These are phyloP conservation scores for Strigops habroptila DNA, from an alignment of 2,113 vertebrate species.

Conservation along the genomic window DNA sequence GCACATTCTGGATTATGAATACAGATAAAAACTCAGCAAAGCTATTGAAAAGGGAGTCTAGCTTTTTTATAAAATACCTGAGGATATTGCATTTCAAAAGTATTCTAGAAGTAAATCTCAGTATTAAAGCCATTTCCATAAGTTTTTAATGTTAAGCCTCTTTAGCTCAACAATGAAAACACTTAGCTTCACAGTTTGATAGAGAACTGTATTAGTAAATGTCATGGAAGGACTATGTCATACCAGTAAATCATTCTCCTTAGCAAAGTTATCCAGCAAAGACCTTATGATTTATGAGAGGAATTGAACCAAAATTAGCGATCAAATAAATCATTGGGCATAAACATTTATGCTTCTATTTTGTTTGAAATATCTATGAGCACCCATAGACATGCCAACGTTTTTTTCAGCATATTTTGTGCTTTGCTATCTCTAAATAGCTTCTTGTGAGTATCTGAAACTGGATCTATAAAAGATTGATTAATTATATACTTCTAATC, in stretches of 20 bases:
- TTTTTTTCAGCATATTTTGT: not conserved
- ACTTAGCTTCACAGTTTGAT: constrained; percentile 67
- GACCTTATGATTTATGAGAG: constrained; percentile 25
- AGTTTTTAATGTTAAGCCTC: constrained; percentile 64
- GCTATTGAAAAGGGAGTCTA: not conserved
- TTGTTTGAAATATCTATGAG: not conserved
- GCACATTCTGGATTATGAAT: constrained; percentile 13
- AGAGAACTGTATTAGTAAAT: constrained; percentile 55
- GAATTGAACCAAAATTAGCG: not conserved
- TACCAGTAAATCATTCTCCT: constrained; percentile 20
- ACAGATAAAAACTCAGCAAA: constrained; percentile 38
- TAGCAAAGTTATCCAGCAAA: constrained; percentile 27
- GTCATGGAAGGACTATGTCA: constrained; percentile 40
- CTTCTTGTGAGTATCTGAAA: not conserved
- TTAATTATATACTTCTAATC: not conserved
- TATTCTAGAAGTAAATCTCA: constrained; percentile 48
- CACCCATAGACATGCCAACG: not conserved
- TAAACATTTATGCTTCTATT: not conserved
- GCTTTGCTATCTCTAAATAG: not conserved
- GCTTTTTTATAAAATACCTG: constrained; percentile 8
- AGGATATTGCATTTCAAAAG: constrained; percentile 42
- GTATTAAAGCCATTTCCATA: constrained; percentile 60
- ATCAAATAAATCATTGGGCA: not conserved
- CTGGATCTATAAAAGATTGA: not conserved
- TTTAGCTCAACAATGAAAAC: constrained; percentile 63